A percentile compares a stretch with the other conserved stretches of the same genome.
These are phyloP conservation scores for Hylia prasina DNA, from an alignment of 2,113 vertebrate genomes.

Conservation along the genomic window DNA sequence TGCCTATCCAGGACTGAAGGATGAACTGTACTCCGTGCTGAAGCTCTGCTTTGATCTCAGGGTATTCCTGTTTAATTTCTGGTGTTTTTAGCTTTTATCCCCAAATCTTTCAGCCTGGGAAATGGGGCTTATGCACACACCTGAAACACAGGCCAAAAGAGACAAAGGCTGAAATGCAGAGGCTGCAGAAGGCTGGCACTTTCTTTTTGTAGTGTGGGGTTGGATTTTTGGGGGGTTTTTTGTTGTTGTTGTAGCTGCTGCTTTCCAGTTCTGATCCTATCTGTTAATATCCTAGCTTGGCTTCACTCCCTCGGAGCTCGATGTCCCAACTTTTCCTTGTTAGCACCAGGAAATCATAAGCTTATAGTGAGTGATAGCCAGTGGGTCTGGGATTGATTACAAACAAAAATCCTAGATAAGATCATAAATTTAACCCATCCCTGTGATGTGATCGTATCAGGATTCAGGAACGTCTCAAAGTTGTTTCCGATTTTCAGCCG, in stretches of 20 bases:
- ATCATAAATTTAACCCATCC: slow-evolving; percentile 41
- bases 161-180: background rate
- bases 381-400: slow-evolving; percentile 58
- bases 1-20: background rate
- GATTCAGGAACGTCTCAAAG: background rate
- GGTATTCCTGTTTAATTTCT: background rate
- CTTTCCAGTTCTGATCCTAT: slow-evolving; percentile 38
- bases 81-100: background rate
- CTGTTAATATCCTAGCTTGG: slow-evolving; percentile 32
- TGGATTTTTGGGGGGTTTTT: background rate
- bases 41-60: background rate
- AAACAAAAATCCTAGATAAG: slow-evolving; percentile 28
- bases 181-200: background rate
- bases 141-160: background rate
- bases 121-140: background rate
- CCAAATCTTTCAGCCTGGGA: background rate
- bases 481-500: slow-evolving; percentile 61
- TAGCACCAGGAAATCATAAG: slow-evolving; percentile 20
- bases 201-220: background rate
- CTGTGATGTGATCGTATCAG: slow-evolving; percentile 34
- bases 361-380: background rate
- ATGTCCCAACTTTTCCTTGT: slow-evolving; percentile 42
- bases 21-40: background rate
- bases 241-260: background rate
- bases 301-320: background rate